Evolutionary conservation across 2,113 vertebrate genomes (phyloP), one percentile per base, ranked within the genome.

Genomic region (Peromyscus polionotus): DNA sequence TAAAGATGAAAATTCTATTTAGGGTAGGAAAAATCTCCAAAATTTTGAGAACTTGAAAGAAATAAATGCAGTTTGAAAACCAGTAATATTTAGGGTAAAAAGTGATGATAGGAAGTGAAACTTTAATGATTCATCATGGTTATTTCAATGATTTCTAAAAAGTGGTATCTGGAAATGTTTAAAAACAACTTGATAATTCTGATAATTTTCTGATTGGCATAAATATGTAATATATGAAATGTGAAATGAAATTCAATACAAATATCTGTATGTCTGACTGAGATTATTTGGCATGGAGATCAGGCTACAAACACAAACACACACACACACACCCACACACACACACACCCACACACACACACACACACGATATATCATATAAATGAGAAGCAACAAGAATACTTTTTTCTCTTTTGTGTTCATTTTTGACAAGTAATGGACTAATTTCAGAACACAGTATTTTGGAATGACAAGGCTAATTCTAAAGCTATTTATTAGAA

Each of bases 401-500:
- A 57, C 0, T 1, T 48, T 88, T 79, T 65, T 26, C 13, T 13
- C 2, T n/a, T 91, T 42, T 39, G 70, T 31, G 28, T 91, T 88
- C 4, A 67, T 96, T 61, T n/a, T 79, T 91, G 31, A 36, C 67
- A 70, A 51, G 28, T 42, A 76, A 36, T 70, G 0, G 3, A 63
- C 88, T 75, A 91, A 45, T 77, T 89, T 81, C 17, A 86, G 45
- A 70, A 45, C 26, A 70, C 11, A 81, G 17, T 85, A 90, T 65
- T 95, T 93, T 77, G 61, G 7, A 89, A n/a, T 5, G 17, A 19
- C 68, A 81, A 1, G 7, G 1, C 63, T 1, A 77, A 28, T 93
- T 48, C 73, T 80, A 54, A 72, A 86, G 81, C n/a, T 92, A 90
- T 88, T 86, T 36, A 26, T 79, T 68, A 31, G 28, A 94, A 84